Evolutionary conservation across 2,888 invertebrate genomes (phyloP), one percentile per base, ranked within the genome.

Genomic region (Parochlus steinenii): DNA sequence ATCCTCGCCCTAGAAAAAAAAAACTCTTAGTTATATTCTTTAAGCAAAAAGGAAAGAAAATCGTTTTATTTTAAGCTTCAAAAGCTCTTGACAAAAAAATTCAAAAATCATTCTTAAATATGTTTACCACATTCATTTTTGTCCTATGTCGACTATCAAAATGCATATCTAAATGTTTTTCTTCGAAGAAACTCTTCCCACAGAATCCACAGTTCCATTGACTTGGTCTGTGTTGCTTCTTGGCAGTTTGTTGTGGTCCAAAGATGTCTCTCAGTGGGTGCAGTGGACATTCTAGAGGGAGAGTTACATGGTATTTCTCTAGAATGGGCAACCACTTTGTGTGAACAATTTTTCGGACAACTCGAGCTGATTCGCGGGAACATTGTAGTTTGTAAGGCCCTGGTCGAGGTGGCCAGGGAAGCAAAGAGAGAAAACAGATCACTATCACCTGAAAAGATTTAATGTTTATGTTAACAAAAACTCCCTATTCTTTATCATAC

Each of bases 121-220:
- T 10, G 35, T 46, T 48, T 49, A 79, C 83, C 73, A 77, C 78
- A 56, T 83, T 85, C 50, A 85, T 76, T 59, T 77, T 70, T 56
- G 73, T 74, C 61, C 74, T 78, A 63, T 87, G 86, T 51, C 85
- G 73, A 62, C 76, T 78, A 65, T 86, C 85, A 66, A 87, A 86
- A 61, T 89, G 89, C 52, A 74, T 66, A 60, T 87, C 86, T 49
- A 87, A 66, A 60, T 76, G 79, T 51, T 76, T 74, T 58, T 87
- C 87, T 56, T 83, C 80, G 62, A 81, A 86, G 58, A 87, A 86
- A 43, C 85, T 83, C 60, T 87, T 85, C 46, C 87, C 87, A 63
- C 89, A 89, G 45, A 85, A 71, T 40, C 82, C 79, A 53, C 89
- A 89, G 7, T 81, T 83, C 86, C 87, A 87, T 58, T 86, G 85